phyloP scores from a whole-genome alignment of 2,888 invertebrate genomes.

The Hyposoter didymator region DNA sequence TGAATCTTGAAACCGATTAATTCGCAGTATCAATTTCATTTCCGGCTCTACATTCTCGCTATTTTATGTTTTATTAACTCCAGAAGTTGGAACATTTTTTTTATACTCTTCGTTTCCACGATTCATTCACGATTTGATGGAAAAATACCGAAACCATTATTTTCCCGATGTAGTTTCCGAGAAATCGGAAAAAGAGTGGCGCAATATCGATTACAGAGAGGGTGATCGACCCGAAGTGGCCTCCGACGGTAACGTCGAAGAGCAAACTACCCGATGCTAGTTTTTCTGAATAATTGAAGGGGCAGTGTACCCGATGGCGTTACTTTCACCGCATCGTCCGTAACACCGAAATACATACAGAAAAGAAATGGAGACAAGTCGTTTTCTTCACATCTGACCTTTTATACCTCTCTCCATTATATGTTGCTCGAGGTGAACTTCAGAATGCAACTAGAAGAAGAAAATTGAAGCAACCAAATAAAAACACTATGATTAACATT shows the following conservation, averaged over 20 bases:
- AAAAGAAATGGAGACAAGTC: background rate
- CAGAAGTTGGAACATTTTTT: background rate
- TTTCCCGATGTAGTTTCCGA: slow-evolving; percentile 5
- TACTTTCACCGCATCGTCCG: slow-evolving; percentile 27
- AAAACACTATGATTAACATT: background rate
- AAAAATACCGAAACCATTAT: slow-evolving; percentile 1
- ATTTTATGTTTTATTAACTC: slow-evolving; percentile 1
- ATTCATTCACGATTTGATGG: background rate
- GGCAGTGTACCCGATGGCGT: slow-evolving; percentile 16
- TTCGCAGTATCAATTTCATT: slow-evolving; percentile 5
- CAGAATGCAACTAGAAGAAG: background rate
- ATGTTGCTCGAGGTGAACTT: slow-evolving; percentile 32
- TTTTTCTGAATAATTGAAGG: slow-evolving; percentile 63
- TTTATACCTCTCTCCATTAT: slow-evolving; percentile 24
- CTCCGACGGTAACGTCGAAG: slow-evolving; percentile 45
- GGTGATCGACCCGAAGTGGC: slow-evolving; percentile 62
- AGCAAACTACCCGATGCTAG: slow-evolving; percentile 46
- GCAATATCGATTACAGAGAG: slow-evolving; percentile 55
- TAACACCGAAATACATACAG: slow-evolving; percentile 15
- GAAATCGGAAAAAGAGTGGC: slow-evolving; percentile 18
- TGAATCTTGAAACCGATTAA: background rate
- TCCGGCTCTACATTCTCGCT: slow-evolving; percentile 26
- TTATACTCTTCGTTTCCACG: background rate
- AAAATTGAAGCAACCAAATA: background rate
- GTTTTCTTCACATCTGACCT: slow-evolving; percentile 38